A percentile compares a stretch with the other conserved stretches of the same genome.
phyloP scores from a whole-genome alignment of 1,140 invertebrate species.

The Dolichoris vasculosae region DNA sequence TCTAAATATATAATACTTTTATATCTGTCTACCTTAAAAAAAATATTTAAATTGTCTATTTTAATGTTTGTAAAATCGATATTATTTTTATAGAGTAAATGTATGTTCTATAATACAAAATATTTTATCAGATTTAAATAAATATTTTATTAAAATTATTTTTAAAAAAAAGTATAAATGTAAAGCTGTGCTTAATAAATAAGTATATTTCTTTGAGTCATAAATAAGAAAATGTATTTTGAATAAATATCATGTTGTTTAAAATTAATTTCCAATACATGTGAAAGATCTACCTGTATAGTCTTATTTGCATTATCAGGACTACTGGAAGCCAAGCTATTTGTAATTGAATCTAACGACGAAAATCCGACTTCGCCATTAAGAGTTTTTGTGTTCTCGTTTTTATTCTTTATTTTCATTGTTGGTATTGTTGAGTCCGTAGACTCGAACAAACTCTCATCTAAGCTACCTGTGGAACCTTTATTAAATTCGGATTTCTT shows the following conservation, averaged over 20 bases:
- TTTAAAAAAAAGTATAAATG: too few relatives aligned
- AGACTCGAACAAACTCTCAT: constrained; percentile 70
- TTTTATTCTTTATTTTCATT: constrained; percentile 50
- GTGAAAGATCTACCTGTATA: background rate
- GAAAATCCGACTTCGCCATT: constrained; percentile 69
- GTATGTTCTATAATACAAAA: too few relatives aligned
- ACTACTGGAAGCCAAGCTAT: constrained; percentile 70
- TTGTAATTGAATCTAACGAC: constrained; percentile 69
- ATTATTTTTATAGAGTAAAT: too few relatives aligned
- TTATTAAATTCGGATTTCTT: constrained; percentile 67
- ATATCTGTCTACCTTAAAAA: too few relatives aligned
- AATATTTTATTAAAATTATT: too few relatives aligned
- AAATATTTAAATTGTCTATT: too few relatives aligned
- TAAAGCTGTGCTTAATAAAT: background rate
- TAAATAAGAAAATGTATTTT: background rate
- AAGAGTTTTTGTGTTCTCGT: constrained; percentile 60
- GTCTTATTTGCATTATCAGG: constrained; percentile 61
- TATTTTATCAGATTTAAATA: too few relatives aligned
- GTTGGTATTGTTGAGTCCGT: constrained; percentile 59
- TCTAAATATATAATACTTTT: too few relatives aligned
- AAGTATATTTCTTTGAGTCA: too few relatives aligned
- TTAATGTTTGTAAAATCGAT: too few relatives aligned
- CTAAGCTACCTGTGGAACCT: constrained; percentile 67
- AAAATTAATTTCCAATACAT: background rate
- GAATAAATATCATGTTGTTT: background rate